A percentile compares a stretch with the other conserved stretches of the same genome.
Conservation (phyloP, 2,113 vertebrate genomes). For the Furnarius figulus region DNA sequence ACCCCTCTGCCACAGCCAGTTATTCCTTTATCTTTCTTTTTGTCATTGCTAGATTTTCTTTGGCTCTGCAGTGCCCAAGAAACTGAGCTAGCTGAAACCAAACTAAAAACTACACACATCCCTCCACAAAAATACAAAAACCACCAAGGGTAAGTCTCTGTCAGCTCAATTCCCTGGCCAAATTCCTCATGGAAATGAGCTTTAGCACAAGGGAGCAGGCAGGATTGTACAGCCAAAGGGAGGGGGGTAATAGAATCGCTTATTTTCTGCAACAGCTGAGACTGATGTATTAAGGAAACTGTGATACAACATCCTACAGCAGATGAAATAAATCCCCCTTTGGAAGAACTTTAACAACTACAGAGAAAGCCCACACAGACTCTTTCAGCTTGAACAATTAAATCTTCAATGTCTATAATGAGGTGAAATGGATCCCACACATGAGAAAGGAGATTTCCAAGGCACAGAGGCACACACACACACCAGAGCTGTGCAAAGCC, state of each 20-base stretch:
- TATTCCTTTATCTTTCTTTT: neutral
- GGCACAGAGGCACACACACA: neutral
- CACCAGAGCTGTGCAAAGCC: neutral
- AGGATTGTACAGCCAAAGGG: neutral
- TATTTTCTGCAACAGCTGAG: neutral
- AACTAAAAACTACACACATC: neutral
- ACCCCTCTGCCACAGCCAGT: neutral
- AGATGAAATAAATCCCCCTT: neutral
- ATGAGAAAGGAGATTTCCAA: neutral
- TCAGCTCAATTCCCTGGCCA: neutral
- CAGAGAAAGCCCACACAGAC: neutral
- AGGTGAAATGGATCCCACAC: neutral
- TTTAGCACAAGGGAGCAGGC: neutral
- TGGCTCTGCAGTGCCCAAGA: neutral
- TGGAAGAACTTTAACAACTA: neutral
- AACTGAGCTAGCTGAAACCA: neutral
- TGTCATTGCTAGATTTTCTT: neutral
- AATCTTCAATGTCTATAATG: neutral
- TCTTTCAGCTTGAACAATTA: slow-evolving; percentile 1
- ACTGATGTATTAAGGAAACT: neutral
- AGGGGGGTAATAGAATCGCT: neutral
- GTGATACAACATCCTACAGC: neutral
- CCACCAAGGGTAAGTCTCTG: neutral
- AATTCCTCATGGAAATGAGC: neutral
- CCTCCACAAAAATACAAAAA: neutral